Conservation (phyloP, 2,888 invertebrate species). For the Brenthis daphne region DNA sequence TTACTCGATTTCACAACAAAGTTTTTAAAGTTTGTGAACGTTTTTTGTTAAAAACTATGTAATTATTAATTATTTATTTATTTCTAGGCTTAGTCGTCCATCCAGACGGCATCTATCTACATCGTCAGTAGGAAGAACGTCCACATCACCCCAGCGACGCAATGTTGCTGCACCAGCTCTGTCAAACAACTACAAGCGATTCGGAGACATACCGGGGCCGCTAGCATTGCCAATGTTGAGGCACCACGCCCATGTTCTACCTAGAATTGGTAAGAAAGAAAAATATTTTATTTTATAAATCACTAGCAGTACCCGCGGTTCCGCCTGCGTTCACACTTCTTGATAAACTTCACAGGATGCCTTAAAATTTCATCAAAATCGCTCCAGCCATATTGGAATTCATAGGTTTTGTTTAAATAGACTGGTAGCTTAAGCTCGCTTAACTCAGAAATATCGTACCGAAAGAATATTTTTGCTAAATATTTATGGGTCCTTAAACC, state of each 20-base stretch:
- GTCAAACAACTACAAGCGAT: constrained; percentile 49
- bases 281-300: background rate
- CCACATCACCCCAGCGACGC: constrained; percentile 68
- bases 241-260: constrained; percentile 71
- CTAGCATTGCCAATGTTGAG: constrained; percentile 71
- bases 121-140: constrained; percentile 55
- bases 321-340: too few species aligned
- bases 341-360: too few species aligned
- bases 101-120: constrained; percentile 59
- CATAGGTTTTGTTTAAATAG: too few species aligned
- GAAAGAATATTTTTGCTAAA: too few species aligned
- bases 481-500: too few species aligned
- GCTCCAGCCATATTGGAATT: too few species aligned
- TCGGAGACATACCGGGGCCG: constrained; percentile 72
- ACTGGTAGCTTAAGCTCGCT: too few species aligned
- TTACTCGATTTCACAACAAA: too few species aligned
- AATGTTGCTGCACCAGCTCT: constrained; percentile 51
- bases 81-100: constrained; percentile 56
- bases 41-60: background rate
- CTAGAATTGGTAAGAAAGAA: constrained; percentile 62
- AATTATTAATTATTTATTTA: background rate
- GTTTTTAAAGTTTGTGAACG: too few species aligned
- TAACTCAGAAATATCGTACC: too few species aligned
- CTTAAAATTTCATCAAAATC: too few species aligned
- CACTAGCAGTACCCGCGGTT: too few species aligned